phyloP scores from a whole-genome alignment of 2,113 vertebrate genomes.

The Coracopsis vasa region DNA sequence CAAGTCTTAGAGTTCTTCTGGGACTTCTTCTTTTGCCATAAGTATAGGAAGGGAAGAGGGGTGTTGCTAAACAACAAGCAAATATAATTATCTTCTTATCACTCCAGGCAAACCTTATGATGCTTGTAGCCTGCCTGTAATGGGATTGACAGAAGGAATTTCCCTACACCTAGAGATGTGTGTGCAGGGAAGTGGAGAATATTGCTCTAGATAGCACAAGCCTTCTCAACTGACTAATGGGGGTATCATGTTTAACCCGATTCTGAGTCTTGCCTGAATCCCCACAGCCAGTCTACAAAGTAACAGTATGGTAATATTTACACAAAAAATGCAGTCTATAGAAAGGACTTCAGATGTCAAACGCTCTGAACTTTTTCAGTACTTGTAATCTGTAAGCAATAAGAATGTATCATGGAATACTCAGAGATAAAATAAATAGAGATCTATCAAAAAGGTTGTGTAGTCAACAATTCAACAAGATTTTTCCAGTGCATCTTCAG shows the following conservation, averaged over 20 bases:
- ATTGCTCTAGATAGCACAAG: background rate
- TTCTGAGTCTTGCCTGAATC: background rate
- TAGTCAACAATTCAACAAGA: background rate
- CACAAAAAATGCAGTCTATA: background rate
- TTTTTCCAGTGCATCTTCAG: background rate
- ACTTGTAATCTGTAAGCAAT: background rate
- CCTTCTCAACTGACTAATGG: background rate
- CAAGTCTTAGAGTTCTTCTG: background rate
- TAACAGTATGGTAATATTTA: background rate
- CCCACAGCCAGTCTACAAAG: background rate
- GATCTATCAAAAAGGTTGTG: background rate
- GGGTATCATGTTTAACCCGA: background rate
- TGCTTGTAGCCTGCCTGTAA: fast-evolving
- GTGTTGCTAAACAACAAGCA: background rate
- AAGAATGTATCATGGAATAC: background rate
- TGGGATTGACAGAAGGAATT: background rate
- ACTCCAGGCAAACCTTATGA: fast-evolving
- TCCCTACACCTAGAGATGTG: background rate
- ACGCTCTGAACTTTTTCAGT: background rate
- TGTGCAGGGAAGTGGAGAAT: background rate
- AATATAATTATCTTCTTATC: background rate
- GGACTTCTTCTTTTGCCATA: background rate
- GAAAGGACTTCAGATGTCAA: background rate
- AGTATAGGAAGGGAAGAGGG: background rate
- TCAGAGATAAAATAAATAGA: background rate